Evolutionary conservation across 2,797 vertebrate genomes (phyloP), one percentile per base, ranked within the genome.

Genomic region (Numenius phaeopus): DNA sequence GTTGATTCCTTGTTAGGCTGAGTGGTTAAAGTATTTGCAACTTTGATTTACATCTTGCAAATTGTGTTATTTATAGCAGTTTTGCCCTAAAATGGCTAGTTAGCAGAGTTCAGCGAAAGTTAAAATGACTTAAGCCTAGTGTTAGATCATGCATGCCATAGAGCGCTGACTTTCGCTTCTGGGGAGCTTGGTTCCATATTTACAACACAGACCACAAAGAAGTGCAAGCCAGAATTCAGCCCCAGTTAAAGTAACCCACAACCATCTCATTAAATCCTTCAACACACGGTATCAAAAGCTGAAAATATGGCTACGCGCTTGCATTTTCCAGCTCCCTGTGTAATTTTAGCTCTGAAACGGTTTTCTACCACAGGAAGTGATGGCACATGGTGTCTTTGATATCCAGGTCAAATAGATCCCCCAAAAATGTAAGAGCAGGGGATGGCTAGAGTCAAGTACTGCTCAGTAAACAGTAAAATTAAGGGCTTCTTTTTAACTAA

Each of bases 31-130:
- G 22, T 70, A 83, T 89, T 93, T 93, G 65, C 67, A 87, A 52
- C 46, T 89, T 94, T 50, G 89, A 96, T 96, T 94, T 96, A 87
- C 87, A 86, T 75, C 72, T 95, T 90, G 87, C n/a, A 90, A 93
- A 90, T 87, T 62, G 39, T 65, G 52, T 96, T 77, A 96, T 97
- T 97, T 97, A 92, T 91, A 94, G 90, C 55, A 65, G 47, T 76
- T 94, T 91, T 73, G 13, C 75, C 40, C 78, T 77, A 81, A 92
- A 91, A 80, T 67, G 67, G 21, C 50, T 93, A 55, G 90, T 92
- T 87, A 90, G 50, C 34, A 83, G 83, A 94, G 95, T 96, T 96
- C 89, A 95, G 57, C 0, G 0, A 81, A 96, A 93, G 94, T 95
- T 97, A 95, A 93, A 94, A 87, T 90, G 0, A 76, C 79, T 97